Conservation (phyloP, 2,888 invertebrate species). For the Cephus spinipes region DNA sequence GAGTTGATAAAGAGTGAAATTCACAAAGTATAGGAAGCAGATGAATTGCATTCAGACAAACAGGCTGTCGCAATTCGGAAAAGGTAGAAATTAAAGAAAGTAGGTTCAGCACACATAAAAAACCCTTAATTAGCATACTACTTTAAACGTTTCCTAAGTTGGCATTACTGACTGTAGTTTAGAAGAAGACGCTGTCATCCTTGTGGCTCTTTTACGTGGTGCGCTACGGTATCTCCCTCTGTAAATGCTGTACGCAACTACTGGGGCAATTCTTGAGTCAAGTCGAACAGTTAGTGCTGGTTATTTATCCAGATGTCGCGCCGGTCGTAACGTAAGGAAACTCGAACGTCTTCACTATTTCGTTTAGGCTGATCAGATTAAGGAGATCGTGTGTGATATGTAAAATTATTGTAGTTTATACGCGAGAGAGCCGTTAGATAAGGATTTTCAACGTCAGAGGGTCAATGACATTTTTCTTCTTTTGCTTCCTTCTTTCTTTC, state of each 20-base stretch:
- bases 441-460: not conserved
- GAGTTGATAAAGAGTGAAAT: not conserved
- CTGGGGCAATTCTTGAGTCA: not conserved
- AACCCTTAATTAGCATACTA: not conserved
- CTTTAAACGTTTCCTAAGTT: not conserved
- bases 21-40: not conserved
- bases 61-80: not conserved
- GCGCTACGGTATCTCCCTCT: not conserved
- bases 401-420: not conserved
- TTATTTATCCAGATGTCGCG: not conserved
- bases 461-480: constrained; percentile 8
- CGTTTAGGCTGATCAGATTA: not conserved
- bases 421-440: not conserved
- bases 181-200: not conserved
- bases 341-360: not conserved
- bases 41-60: not conserved
- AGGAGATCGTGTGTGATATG: not conserved
- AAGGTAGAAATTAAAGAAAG: not conserved
- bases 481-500: constrained; percentile 11
- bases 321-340: not conserved
- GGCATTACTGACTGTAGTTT: not conserved
- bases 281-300: not conserved
- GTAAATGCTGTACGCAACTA: not conserved
- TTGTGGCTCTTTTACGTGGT: not conserved
- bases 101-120: not conserved